Conservation (phyloP, 2,113 vertebrate genomes). For the Microtus montanus region DNA sequence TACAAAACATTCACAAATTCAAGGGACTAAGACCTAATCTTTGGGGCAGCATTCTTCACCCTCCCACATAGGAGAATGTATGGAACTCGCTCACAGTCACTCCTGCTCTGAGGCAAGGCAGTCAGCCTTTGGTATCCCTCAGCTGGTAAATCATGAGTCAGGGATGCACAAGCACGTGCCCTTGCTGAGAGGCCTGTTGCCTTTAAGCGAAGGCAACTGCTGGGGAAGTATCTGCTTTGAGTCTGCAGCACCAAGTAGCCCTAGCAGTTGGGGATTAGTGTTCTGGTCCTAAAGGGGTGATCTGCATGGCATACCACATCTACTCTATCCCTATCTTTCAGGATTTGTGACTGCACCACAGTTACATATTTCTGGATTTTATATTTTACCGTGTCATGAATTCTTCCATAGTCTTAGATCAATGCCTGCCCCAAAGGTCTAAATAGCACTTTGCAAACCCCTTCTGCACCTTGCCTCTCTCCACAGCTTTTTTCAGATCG, state of each 20-base stretch:
- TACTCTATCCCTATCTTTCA: not conserved
- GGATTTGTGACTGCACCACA: not conserved
- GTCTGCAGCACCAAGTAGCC: not conserved
- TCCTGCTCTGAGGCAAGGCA: not conserved
- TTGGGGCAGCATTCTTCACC: not conserved
- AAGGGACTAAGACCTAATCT: not conserved
- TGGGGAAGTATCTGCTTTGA: not conserved
- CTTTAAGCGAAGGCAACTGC: not conserved
- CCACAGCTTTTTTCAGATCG: not conserved
- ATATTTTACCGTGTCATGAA: constrained; percentile 2
- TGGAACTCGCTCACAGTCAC: not conserved
- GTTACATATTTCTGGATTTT: not conserved
- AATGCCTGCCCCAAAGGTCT: not conserved
- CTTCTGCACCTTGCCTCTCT: not conserved
- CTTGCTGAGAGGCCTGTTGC: not conserved
- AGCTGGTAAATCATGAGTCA: not conserved
- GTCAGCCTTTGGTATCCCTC: not conserved
- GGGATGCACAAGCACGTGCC: rapidly evolving
- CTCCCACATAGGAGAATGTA: not conserved
- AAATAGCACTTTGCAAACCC: not conserved
- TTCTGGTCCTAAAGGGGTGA: not conserved
- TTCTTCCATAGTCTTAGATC: not conserved
- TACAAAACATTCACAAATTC: not conserved
- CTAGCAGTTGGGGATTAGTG: not conserved
- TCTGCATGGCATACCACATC: not conserved